These are phyloP conservation scores for Actinostola sp. DNA, from an alignment of 92 coral and sea anemone genomes.

Conservation along the genomic window DNA sequence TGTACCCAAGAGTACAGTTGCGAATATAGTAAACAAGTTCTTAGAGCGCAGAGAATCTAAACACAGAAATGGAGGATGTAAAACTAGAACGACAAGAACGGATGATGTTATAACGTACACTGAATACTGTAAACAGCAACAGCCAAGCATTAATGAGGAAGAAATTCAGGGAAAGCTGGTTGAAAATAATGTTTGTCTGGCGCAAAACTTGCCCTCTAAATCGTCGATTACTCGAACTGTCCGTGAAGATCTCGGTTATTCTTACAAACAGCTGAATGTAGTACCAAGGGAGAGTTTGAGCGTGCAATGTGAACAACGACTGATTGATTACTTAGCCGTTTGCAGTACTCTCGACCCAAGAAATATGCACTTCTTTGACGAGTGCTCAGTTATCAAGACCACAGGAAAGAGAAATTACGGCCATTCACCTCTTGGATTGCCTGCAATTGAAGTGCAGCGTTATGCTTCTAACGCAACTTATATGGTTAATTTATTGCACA, in stretches of 20 bases:
- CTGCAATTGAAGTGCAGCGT: conserved; percentile 49
- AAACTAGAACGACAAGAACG: conserved; percentile 43
- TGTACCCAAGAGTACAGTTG: conserved; percentile 38
- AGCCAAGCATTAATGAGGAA: conserved; percentile 49
- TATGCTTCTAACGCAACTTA: conserved; percentile 48
- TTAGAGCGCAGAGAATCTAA: conserved; percentile 38
- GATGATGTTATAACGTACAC: conserved; percentile 48
- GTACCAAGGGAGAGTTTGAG: conserved; percentile 40
- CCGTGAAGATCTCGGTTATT: conserved; percentile 51
- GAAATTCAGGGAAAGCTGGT: conserved; percentile 51
- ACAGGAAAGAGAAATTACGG: conserved; percentile 52
- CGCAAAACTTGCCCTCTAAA: conserved; percentile 36
- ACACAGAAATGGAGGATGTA: conserved; percentile 35
- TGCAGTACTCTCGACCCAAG: conserved; percentile 49
- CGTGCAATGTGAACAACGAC: conserved; percentile 23
- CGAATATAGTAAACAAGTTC: conserved; percentile 42
- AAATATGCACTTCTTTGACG: conserved; percentile 61
- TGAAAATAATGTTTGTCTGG: conserved; percentile 39
- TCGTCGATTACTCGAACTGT: conserved; percentile 41
- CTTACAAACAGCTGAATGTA: conserved; percentile 31
- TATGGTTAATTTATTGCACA: too few relatives aligned
- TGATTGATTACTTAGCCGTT: conserved; percentile 40
- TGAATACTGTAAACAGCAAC: conserved; percentile 63
- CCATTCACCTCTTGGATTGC: conserved; percentile 36
- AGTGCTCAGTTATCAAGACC: conserved; percentile 58